A percentile compares a stretch with the other conserved stretches of the same genome.
Conservation (phyloP, 2,888 invertebrate species). For the Pediacus dermestoides region DNA sequence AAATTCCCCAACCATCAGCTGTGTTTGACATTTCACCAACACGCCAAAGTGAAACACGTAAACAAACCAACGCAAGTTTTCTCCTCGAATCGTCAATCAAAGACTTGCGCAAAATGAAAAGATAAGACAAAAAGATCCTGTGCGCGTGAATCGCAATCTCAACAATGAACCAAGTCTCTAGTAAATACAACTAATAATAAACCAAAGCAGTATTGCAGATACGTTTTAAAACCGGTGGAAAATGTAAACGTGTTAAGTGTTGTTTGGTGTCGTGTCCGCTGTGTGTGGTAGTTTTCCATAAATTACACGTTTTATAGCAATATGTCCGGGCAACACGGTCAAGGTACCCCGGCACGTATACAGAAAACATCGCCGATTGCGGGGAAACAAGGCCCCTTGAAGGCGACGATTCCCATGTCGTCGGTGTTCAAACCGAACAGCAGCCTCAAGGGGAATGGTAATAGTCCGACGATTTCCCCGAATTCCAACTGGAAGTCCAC, state of each 20-base stretch:
- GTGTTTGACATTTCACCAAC: slow-evolving; percentile 2
- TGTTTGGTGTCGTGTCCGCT: no score
- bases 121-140: slow-evolving; percentile 15
- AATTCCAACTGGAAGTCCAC: slow-evolving; percentile 63
- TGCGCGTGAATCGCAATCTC: slow-evolving; percentile 14
- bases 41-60: background rate
- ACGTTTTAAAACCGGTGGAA: no score
- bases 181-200: no score
- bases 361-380: slow-evolving; percentile 65
- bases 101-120: slow-evolving; percentile 16
- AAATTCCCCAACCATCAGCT: slow-evolving; percentile 6
- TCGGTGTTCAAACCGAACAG: slow-evolving; percentile 63
- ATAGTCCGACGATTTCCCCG: slow-evolving; percentile 65
- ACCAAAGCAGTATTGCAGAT: no score
- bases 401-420: slow-evolving; percentile 72
- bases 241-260: no score
- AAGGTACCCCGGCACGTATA: slow-evolving; percentile 48
- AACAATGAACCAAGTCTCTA: slow-evolving; percentile 15
- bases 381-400: slow-evolving; percentile 65
- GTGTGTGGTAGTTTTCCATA: no score
- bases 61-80: background rate
- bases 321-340: slow-evolving; percentile 28
- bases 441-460: slow-evolving; percentile 57
- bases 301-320: slow-evolving; percentile 18
- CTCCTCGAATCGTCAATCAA: slow-evolving; percentile 7